phyloP scores from a whole-genome alignment of 1,140 invertebrate species.

The Chymomyza costata region DNA sequence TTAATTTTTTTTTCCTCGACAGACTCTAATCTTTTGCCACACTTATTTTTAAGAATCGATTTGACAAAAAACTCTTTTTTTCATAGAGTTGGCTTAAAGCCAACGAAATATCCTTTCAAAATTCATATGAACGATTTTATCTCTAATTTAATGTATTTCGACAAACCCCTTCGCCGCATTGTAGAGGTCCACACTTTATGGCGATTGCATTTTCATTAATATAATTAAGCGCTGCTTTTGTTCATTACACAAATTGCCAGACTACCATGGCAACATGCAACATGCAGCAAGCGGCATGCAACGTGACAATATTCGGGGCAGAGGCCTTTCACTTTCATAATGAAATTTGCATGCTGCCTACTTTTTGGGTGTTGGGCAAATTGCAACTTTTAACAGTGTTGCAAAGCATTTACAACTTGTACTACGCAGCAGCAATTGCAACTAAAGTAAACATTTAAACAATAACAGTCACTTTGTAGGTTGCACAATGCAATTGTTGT shows the following conservation, averaged over 20 bases:
- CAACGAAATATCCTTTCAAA: no score
- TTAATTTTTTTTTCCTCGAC: no score
- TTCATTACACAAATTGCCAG: slow-evolving; percentile 33
- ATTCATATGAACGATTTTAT: no score
- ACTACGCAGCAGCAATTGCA: slow-evolving; percentile 31
- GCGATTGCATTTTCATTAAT: slow-evolving; percentile 37
- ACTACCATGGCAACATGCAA: background rate
- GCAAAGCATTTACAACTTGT: slow-evolving; percentile 44
- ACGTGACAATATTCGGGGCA: no score
- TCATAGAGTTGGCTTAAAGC: no score
- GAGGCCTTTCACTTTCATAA: slow-evolving; percentile 23
- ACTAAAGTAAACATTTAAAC: slow-evolving; percentile 61
- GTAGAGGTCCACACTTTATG: no score
- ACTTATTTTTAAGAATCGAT: no score
- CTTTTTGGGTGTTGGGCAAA: slow-evolving; percentile 26
- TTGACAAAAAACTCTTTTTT: no score
- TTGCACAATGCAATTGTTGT: slow-evolving; percentile 59
- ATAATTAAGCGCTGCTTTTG: slow-evolving; percentile 48
- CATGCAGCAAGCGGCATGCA: no score
- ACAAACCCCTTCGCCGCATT: no score
- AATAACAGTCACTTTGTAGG: slow-evolving; percentile 64
- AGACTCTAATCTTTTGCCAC: no score
- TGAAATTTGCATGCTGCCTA: slow-evolving; percentile 51
- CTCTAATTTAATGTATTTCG: no score
- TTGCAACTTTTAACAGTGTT: slow-evolving; percentile 17